A percentile compares a stretch with the other conserved stretches of the same genome.
Evolutionary conservation across 2,888 invertebrate genomes (phyloP).

Genomic region (Thymelicus sylvestris): DNA sequence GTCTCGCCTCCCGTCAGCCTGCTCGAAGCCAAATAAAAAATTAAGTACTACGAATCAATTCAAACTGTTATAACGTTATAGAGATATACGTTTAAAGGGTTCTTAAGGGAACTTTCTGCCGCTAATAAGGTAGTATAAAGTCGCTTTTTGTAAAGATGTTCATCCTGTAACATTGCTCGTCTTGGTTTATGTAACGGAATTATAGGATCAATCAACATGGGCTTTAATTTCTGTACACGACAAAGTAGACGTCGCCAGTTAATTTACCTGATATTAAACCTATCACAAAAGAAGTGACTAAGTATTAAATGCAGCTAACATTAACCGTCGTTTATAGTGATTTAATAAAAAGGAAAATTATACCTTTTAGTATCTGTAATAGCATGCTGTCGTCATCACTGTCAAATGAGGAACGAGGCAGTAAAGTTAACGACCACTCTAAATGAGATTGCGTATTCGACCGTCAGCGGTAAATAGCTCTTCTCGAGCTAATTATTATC

Average conservation of each 20-base stretch:
- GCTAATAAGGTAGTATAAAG: too few relatives aligned
- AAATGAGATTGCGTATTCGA: slow-evolving; percentile 15
- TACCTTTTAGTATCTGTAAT: background rate
- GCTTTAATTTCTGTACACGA: too few relatives aligned
- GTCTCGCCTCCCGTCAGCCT: slow-evolving; percentile 28
- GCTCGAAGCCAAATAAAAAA: slow-evolving; percentile 23
- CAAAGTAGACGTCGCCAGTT: too few relatives aligned
- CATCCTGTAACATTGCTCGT: too few relatives aligned
- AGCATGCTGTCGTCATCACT: background rate
- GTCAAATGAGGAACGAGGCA: background rate
- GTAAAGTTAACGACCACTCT: slow-evolving; percentile 1
- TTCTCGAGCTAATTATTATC: slow-evolving; percentile 19
- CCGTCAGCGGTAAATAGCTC: slow-evolving; percentile 17
- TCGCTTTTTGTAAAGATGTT: too few relatives aligned
- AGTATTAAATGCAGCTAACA: background rate
- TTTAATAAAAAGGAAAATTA: slow-evolving; percentile 6
- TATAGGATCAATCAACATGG: too few relatives aligned
- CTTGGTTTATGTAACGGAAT: too few relatives aligned
- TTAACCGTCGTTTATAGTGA: background rate
- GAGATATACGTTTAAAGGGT: background rate
- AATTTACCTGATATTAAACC: background rate
- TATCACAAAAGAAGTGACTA: background rate
- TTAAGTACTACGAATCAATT: slow-evolving; percentile 3
- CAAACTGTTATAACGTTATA: background rate
- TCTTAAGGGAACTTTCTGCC: too few relatives aligned